These are phyloP conservation scores for Triops cancriformis DNA, from an alignment of 1,140 invertebrate genomes.

Conservation along the genomic window DNA sequence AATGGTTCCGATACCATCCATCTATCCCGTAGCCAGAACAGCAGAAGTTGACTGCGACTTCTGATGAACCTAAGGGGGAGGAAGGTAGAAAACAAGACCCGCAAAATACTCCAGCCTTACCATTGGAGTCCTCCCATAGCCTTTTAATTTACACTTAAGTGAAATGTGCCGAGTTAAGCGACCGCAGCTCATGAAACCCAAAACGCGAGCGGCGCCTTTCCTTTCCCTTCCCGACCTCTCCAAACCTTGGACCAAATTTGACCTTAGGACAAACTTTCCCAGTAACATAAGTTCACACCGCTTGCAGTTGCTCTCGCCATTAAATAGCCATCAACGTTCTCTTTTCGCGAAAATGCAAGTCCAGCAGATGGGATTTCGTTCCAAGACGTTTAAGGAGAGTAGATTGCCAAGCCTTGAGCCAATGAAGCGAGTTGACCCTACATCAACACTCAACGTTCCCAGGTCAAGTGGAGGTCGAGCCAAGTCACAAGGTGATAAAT, in stretches of 20 bases:
- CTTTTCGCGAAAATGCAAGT: neutral
- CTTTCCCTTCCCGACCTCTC: too few relatives aligned
- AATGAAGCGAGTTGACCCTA: neutral
- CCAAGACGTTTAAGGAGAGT: neutral
- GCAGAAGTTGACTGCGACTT: neutral
- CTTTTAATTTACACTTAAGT: neutral
- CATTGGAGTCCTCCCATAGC: neutral
- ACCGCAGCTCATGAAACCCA: neutral
- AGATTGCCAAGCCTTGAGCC: neutral
- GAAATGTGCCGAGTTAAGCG: neutral
- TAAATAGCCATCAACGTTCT: neutral
- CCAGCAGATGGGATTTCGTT: neutral
- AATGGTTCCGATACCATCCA: constrained; percentile 10
- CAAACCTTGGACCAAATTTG: neutral
- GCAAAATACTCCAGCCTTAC: neutral
- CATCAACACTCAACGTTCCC: neutral
- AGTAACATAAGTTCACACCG: neutral
- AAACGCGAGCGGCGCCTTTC: neutral
- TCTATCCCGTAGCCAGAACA: neutral
- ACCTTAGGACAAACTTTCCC: neutral
- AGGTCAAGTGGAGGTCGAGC: neutral
- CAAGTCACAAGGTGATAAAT: neutral
- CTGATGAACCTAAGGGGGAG: neutral
- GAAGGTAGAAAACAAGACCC: neutral
- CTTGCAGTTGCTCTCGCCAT: neutral